Percentiles rank a stretch among this genome's conserved stretches.
phyloP scores from a whole-genome alignment of 2,888 invertebrate species.

The Drosophila quinaria region DNA sequence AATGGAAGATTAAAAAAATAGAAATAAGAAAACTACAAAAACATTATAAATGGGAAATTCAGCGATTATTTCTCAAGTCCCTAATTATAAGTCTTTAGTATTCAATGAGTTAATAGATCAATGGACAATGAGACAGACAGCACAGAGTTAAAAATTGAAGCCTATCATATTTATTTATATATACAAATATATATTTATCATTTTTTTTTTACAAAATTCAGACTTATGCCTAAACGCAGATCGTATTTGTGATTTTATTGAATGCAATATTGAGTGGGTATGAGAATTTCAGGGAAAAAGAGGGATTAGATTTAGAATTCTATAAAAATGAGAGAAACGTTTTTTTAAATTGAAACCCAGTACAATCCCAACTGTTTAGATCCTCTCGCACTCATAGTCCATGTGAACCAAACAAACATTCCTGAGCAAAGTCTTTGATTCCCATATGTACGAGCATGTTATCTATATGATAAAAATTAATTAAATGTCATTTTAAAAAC shows the following conservation, averaged over 20 bases:
- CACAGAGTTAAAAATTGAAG: conserved; percentile 42
- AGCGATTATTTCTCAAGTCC: conserved; percentile 60
- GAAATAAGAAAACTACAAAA: conserved; percentile 33
- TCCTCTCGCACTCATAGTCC: conserved; percentile 29
- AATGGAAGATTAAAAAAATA: conserved; percentile 45
- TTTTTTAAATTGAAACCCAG: conserved; percentile 14
- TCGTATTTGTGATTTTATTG: conserved; percentile 70
- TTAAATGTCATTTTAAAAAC: conserved; percentile 26
- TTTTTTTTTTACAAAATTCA: conserved; percentile 51
- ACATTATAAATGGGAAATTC: conserved; percentile 21
- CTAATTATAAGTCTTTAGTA: conserved; percentile 53
- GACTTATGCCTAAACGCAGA: conserved; percentile 35
- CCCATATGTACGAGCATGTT: conserved; percentile 45
- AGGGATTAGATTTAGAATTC: conserved; percentile 26
- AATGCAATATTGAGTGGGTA: conserved; percentile 40
- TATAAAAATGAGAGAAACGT: background rate
- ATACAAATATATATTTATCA: conserved; percentile 36
- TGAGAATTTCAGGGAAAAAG: conserved; percentile 44
- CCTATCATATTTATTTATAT: conserved; percentile 57
- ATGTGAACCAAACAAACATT: conserved; percentile 59
- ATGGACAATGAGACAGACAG: conserved; percentile 12
- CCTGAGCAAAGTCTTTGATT: conserved; percentile 71
- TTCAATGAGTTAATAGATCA: conserved; percentile 35
- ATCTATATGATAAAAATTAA: conserved; percentile 37
- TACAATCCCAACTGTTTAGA: conserved; percentile 8